phyloP scores from a whole-genome alignment of 2,113 vertebrate species.

The Ranitomeya variabilis region DNA sequence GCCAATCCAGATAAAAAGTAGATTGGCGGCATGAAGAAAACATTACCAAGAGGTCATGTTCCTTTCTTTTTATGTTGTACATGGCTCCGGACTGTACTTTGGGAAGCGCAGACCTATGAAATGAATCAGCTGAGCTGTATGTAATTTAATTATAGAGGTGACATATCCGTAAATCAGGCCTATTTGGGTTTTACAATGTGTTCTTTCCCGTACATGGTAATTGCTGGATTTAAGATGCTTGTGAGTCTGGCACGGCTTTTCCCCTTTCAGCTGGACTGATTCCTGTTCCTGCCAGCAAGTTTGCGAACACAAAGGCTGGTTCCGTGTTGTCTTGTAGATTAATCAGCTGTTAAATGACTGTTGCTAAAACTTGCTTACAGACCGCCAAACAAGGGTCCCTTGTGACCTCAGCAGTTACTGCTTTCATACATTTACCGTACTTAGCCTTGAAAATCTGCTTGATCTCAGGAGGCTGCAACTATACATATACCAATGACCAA shows the following conservation, averaged over 20 bases:
- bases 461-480: too few relatives aligned
- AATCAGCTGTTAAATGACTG: neutral
- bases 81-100: neutral
- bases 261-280: conserved; percentile 17
- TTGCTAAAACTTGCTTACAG: neutral
- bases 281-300: conserved; percentile 27
- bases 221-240: neutral
- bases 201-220: conserved; percentile 43
- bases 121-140: neutral
- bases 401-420: neutral
- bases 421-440: neutral
- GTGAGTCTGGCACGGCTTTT: conserved; percentile 15
- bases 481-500: too few relatives aligned
- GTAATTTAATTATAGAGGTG: neutral
- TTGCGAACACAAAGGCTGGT: conserved; percentile 26
- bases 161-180: neutral
- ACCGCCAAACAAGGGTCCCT: neutral
- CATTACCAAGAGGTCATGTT: neutral
- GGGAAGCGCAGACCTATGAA: neutral
- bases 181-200: conserved; percentile 15
- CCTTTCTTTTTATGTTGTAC: neutral
- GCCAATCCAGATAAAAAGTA: neutral
- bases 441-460: too few relatives aligned
- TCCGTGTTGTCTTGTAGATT: neutral
- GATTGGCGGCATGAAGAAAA: neutral